Conservation (phyloP, 2,888 invertebrate genomes). For the Sphinx pinastri region DNA sequence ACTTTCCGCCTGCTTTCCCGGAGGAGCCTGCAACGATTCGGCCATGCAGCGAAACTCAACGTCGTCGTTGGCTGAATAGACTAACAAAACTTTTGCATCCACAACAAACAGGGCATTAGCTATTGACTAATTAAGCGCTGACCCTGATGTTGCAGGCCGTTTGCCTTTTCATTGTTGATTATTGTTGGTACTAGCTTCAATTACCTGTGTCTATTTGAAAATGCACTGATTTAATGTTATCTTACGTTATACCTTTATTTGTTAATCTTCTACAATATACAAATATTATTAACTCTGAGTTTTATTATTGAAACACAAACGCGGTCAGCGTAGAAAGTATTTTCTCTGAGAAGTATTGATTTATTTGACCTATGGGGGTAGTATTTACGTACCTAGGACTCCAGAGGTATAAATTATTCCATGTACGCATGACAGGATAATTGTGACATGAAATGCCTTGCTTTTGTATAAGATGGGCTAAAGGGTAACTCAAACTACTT, state of each 20-base stretch:
- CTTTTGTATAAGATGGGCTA: constrained; percentile 27
- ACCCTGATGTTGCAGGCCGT: background rate
- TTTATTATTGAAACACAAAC: background rate
- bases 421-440: constrained; percentile 47
- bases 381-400: constrained; percentile 23
- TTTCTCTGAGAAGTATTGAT: constrained; percentile 8
- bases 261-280: constrained; percentile 5
- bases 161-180: background rate
- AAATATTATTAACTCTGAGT: constrained; percentile 2
- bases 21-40: constrained; percentile 49
- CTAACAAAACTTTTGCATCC: constrained; percentile 54
- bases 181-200: background rate
- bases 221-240: background rate
- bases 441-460: constrained; percentile 43
- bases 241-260: background rate
- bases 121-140: background rate
- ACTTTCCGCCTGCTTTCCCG: constrained; percentile 62
- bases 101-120: constrained; percentile 5
- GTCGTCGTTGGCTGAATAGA: constrained; percentile 66
- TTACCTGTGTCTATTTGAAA: background rate
- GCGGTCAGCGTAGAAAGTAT: background rate
- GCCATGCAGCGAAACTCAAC: constrained; percentile 62
- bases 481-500: constrained; percentile 18
- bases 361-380: constrained; percentile 26
- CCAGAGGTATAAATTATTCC: constrained; percentile 41